A percentile compares a stretch with the other conserved stretches of the same genome.
Evolutionary conservation across 2,113 vertebrate species (phyloP).

Genomic region (Rhinolophus ferrumequinum): DNA sequence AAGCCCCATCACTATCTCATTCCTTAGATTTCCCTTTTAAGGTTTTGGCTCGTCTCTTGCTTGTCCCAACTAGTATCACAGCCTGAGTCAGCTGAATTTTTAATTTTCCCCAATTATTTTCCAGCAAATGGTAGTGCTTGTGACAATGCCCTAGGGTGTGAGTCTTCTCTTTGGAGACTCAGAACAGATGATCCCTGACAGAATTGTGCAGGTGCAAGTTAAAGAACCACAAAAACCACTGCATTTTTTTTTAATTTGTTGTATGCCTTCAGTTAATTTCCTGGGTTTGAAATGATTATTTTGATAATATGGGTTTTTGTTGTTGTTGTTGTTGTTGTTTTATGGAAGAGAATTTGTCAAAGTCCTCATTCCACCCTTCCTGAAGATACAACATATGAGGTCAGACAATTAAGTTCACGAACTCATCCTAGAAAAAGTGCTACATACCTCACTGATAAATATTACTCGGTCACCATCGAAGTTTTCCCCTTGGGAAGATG

Average conservation of each 20-base stretch:
- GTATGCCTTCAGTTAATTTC: neutral
- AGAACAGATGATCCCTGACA: neutral
- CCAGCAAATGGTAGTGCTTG: neutral
- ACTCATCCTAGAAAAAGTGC: too few species aligned
- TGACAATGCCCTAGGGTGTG: neutral
- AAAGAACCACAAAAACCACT: neutral
- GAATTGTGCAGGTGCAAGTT: neutral
- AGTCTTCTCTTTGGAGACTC: neutral
- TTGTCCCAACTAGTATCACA: neutral
- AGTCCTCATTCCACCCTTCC: neutral
- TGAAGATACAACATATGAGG: neutral
- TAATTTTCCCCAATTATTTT: neutral
- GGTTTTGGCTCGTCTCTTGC: neutral
- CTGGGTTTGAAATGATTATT: neutral
- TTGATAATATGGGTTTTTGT: neutral
- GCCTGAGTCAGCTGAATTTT: neutral
- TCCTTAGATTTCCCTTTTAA: neutral
- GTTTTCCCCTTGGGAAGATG: too few species aligned
- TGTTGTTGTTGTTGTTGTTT: neutral
- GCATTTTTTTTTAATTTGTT: neutral
- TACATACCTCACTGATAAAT: too few species aligned
- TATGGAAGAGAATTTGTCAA: neutral
- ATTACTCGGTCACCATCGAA: too few species aligned
- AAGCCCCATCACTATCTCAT: neutral
- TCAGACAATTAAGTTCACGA: too few species aligned